Percentiles rank a stretch among this genome's conserved stretches.
Conservation (phyloP, 2,113 vertebrate species). For the Gambusia affinis region DNA sequence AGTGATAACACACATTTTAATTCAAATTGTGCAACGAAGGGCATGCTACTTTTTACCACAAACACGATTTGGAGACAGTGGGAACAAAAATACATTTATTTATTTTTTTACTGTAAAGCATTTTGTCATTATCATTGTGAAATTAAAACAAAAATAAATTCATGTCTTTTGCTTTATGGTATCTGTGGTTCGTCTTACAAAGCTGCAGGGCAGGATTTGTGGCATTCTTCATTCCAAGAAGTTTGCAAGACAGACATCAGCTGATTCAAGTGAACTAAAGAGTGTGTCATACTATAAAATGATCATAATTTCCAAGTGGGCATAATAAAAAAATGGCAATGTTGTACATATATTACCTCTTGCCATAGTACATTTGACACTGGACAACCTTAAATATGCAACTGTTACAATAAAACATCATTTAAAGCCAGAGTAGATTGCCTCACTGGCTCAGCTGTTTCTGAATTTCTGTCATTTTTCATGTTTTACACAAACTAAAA, state of each 20-base stretch:
- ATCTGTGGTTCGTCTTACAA: background rate
- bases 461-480: constrained; percentile 1
- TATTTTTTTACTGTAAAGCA: too few relatives aligned
- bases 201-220: constrained; percentile 12
- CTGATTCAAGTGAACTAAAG: background rate
- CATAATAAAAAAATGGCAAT: background rate
- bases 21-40: background rate
- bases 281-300: background rate
- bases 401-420: background rate
- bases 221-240: background rate
- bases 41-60: background rate
- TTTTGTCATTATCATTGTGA: background rate
- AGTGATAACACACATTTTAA: background rate
- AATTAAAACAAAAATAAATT: background rate
- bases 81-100: background rate
- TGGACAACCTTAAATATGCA: background rate
- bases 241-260: constrained; percentile 8
- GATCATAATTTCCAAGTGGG: background rate
- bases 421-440: background rate
- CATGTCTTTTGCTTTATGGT: background rate
- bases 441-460: constrained; percentile 11
- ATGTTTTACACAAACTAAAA: background rate
- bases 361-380: background rate
- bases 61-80: background rate
- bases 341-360: background rate